Evolutionary conservation across 2,113 vertebrate genomes (phyloP).

Genomic region (Rousettus leschenaultii): DNA sequence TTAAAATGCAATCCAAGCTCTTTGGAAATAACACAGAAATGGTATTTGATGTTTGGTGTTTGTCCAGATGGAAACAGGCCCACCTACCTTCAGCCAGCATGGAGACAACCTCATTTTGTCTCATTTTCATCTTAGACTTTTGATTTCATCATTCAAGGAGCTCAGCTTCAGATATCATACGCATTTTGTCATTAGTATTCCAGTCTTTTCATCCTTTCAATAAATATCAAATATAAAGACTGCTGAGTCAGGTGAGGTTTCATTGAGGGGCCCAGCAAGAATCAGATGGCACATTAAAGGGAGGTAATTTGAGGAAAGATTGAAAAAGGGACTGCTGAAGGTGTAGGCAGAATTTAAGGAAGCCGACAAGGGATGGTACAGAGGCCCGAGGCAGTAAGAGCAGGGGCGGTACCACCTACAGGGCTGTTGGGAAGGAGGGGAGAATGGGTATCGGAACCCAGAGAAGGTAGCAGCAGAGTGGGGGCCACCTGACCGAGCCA

Average conservation of each 20-base stretch:
- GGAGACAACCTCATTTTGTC: background rate
- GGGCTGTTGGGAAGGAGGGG: background rate
- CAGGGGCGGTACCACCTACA: background rate
- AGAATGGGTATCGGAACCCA: background rate
- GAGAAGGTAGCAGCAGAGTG: background rate
- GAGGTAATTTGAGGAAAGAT: background rate
- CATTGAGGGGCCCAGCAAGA: background rate
- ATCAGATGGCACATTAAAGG: background rate
- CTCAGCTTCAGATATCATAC: background rate
- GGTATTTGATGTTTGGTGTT: background rate
- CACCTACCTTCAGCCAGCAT: background rate
- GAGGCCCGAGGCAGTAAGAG: background rate
- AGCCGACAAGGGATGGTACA: rapidly evolving
- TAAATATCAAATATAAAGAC: background rate
- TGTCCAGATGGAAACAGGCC: background rate
- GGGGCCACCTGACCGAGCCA: background rate
- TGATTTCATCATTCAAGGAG: background rate
- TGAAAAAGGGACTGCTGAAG: background rate
- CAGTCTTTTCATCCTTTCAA: background rate
- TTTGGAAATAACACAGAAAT: conserved; percentile 44
- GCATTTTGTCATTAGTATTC: background rate
- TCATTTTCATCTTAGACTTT: background rate
- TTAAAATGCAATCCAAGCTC: conserved; percentile 67
- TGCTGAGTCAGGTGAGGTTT: background rate
- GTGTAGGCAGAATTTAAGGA: background rate